These are phyloP conservation scores for Cirrhinus molitorella DNA, from an alignment of 2,797 vertebrate genomes.

Conservation along the genomic window DNA sequence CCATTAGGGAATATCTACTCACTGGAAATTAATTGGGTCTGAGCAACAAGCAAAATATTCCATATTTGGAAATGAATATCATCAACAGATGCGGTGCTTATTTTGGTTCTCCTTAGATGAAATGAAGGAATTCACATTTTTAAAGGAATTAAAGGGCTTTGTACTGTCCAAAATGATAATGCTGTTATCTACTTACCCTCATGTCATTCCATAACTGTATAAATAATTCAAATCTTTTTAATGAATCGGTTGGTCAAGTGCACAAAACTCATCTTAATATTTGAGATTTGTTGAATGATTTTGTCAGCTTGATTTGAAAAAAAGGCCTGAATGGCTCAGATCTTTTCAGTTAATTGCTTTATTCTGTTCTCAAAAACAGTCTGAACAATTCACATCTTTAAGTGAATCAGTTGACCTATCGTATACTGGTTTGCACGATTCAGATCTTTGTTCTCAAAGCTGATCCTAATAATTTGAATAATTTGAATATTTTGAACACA, in stretches of 20 bases:
- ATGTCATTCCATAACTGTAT: not conserved
- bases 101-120: not conserved
- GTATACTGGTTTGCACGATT: not conserved
- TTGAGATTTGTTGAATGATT: not conserved
- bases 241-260: not conserved
- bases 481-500: not conserved
- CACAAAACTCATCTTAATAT: not conserved
- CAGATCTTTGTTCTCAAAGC: not conserved
- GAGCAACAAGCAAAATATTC: conserved; percentile 46
- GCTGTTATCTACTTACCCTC: not conserved
- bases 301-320: no score
- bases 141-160: conserved; percentile 12
- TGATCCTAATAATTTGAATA: not conserved
- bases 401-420: not conserved
- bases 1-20: conserved; percentile 35
- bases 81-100: conserved; percentile 2
- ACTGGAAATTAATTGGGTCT: conserved; percentile 44
- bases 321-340: not conserved
- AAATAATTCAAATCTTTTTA: not conserved
- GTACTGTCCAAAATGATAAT: conserved; percentile 1
- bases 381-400: not conserved
- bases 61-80: conserved; percentile 14
- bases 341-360: not conserved
- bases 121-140: conserved; percentile 19
- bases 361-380: not conserved